Conservation (phyloP, 2,888 invertebrate species). For the Microctonus hyperodae region DNA sequence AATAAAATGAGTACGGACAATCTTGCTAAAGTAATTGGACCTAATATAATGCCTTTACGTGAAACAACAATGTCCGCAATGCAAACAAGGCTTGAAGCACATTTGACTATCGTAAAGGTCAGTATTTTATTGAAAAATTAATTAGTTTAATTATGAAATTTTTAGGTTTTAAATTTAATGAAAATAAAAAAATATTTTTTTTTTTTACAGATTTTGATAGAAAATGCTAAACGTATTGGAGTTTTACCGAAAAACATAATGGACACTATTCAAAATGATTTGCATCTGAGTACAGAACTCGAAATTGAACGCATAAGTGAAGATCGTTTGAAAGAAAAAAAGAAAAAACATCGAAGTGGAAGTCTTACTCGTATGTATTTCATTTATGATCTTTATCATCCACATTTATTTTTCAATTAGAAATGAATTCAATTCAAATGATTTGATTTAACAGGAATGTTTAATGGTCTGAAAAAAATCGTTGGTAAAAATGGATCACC, state of each 20-base stretch:
- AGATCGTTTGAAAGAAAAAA: constrained; percentile 62
- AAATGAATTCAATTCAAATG: constrained; percentile 1
- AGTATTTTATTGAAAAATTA: constrained; percentile 13
- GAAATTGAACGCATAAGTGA: constrained; percentile 46
- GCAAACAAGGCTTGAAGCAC: constrained; percentile 71
- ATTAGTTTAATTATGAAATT: background rate
- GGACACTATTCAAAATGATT: constrained; percentile 59
- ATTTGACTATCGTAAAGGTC: constrained; percentile 76
- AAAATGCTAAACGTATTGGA: constrained; percentile 79
- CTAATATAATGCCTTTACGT: constrained; percentile 83
- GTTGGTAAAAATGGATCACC: constrained; percentile 70
- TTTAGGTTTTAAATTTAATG: background rate
- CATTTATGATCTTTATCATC: background rate
- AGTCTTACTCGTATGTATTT: constrained; percentile 78
- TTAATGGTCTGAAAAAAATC: constrained; percentile 80
- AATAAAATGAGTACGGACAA: constrained; percentile 89
- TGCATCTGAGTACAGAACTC: constrained; percentile 50
- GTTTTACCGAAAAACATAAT: constrained; percentile 71
- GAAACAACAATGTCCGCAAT: constrained; percentile 68
- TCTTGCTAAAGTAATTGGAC: constrained; percentile 84
- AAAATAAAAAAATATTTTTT: background rate
- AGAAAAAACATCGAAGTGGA: constrained; percentile 83
- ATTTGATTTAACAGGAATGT: constrained; percentile 69
- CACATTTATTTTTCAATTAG: too few relatives aligned
- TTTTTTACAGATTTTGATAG: constrained; percentile 74